A percentile compares a stretch with the other conserved stretches of the same genome.
Conservation (phyloP, 2,888 invertebrate genomes). For the Stenolophus ochropezus region DNA sequence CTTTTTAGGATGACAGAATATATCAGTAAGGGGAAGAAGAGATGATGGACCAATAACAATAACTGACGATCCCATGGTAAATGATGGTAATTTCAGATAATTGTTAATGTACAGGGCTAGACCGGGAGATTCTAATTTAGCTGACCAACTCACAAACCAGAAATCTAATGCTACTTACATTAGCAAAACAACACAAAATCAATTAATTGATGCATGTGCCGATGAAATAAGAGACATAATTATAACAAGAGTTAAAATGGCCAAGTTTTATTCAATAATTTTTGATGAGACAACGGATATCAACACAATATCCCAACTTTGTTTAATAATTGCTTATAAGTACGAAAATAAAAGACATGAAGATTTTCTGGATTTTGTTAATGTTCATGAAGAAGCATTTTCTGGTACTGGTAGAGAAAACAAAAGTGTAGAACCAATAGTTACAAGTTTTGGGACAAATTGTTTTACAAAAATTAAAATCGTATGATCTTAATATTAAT, state of each 20-base stretch:
- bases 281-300: constrained; percentile 67
- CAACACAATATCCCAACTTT: too few species aligned
- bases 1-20: too few species aligned
- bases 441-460: too few species aligned
- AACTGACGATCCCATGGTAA: too few species aligned
- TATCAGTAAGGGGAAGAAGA: too few species aligned
- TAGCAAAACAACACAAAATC: constrained; percentile 66
- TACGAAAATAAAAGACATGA: background rate
- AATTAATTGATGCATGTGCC: constrained; percentile 64
- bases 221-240: constrained; percentile 63
- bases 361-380: constrained; percentile 23
- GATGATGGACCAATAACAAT: too few species aligned
- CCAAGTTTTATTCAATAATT: constrained; percentile 63
- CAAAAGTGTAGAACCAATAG: too few species aligned
- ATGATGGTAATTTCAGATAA: too few species aligned
- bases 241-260: constrained; percentile 59
- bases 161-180: constrained; percentile 62
- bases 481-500: constrained; percentile 26
- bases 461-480: background rate
- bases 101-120: too few species aligned
- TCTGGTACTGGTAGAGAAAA: too few species aligned
- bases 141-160: too few species aligned
- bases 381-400: background rate
- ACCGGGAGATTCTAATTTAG: too few species aligned
- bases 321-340: background rate